A percentile compares a stretch with the other conserved stretches of the same genome.
Conservation (phyloP, 2,888 invertebrate species). For the Melanotus villosus region DNA sequence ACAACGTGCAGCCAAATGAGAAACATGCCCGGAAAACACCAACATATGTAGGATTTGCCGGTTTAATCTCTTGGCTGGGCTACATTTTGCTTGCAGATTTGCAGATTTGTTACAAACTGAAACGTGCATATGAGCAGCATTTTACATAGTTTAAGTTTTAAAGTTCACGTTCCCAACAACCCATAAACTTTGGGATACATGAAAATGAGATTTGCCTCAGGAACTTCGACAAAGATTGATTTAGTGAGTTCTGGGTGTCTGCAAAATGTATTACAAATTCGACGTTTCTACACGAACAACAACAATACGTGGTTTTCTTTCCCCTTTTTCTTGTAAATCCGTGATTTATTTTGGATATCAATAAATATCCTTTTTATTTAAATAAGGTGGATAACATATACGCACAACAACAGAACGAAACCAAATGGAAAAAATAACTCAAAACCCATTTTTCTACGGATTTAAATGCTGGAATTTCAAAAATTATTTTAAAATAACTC, state of each 20-base stretch:
- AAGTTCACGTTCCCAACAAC: conserved; percentile 8
- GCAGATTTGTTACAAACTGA: conserved; percentile 20
- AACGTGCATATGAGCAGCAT: conserved; percentile 8
- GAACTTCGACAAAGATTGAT: background rate
- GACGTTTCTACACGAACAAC: background rate
- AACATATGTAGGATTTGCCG: conserved; percentile 27
- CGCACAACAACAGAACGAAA: too few relatives aligned
- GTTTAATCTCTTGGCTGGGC: conserved; percentile 18
- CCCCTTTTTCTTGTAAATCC: too few relatives aligned
- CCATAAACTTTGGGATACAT: background rate
- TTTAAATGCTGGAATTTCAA: too few relatives aligned
- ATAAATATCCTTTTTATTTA: too few relatives aligned
- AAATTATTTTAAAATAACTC: too few relatives aligned
- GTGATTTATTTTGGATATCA: too few relatives aligned
- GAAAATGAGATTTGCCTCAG: background rate
- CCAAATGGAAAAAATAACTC: too few relatives aligned
- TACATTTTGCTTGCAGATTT: conserved; percentile 13
- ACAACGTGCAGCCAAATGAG: conserved; percentile 30
- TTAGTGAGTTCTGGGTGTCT: background rate
- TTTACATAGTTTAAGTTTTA: background rate
- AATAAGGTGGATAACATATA: too few relatives aligned
- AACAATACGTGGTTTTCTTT: background rate
- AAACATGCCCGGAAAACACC: conserved; percentile 14
- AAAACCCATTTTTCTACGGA: too few relatives aligned
- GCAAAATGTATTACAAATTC: background rate